Evolutionary conservation across 2,888 invertebrate genomes (phyloP).

Genomic region (Amphipoea lucens): DNA sequence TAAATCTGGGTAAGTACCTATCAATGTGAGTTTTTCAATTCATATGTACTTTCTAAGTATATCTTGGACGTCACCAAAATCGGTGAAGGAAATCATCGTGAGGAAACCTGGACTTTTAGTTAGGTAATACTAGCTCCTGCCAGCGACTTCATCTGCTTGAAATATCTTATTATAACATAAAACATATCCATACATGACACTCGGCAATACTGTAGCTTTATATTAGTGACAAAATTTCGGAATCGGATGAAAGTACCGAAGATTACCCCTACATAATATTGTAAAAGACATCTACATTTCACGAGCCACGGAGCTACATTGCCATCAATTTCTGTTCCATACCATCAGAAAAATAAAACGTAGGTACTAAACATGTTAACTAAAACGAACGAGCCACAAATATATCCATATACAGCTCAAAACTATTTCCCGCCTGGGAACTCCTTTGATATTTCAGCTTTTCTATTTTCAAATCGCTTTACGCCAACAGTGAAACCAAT

Average conservation of each 20-base stretch:
- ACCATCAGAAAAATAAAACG: conserved; percentile 1
- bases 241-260: neutral
- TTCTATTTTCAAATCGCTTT: conserved; percentile 70
- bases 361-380: conserved; percentile 6
- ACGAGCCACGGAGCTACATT: neutral
- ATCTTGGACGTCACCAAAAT: neutral
- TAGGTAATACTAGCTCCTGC: neutral
- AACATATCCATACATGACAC: neutral
- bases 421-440: conserved; percentile 41
- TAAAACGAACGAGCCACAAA: conserved; percentile 15
- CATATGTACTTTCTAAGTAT: neutral
- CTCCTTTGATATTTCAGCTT: conserved; percentile 53
- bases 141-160: neutral
- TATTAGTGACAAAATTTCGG: neutral
- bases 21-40: neutral
- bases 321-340: neutral
- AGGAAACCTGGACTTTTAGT: neutral
- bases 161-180: neutral
- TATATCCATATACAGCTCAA: conserved; percentile 20
- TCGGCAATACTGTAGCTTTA: neutral
- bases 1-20: neutral
- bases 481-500: conserved; percentile 68
- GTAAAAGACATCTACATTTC: neutral
- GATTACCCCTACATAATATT: neutral
- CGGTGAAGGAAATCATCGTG: neutral